phyloP scores from a whole-genome alignment of 64 coral and sea anemone species.

The Trachythela sp. region DNA sequence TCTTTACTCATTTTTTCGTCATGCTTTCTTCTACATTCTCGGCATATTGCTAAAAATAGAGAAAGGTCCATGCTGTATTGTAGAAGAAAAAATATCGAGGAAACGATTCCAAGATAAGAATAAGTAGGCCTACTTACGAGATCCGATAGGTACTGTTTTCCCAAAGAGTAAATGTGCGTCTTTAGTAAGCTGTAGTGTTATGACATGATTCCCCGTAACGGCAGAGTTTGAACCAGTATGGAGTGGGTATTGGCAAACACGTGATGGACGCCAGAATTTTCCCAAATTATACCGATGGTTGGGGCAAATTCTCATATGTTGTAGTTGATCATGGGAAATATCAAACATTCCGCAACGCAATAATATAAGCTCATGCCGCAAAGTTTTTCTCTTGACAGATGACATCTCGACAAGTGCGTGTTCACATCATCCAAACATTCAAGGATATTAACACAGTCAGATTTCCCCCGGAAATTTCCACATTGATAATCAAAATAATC shows the following conservation, averaged over 20 bases:
- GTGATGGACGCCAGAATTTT: background rate
- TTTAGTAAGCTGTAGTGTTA: slow-evolving; percentile 7
- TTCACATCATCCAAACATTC: background rate
- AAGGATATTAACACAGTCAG: background rate
- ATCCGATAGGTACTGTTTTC: too few relatives aligned
- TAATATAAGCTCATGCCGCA: background rate
- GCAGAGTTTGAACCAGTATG: background rate
- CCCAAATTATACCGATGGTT: background rate
- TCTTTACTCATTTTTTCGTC: background rate
- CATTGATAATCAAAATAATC: background rate
- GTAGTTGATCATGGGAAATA: background rate
- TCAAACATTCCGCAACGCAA: background rate
- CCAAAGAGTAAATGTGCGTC: too few relatives aligned
- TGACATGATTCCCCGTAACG: background rate
- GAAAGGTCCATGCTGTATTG: background rate
- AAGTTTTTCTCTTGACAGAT: background rate
- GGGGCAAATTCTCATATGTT: background rate
- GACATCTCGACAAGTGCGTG: background rate
- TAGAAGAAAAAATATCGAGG: background rate
- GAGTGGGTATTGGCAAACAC: background rate
- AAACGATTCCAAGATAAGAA: background rate
- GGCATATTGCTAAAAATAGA: background rate
- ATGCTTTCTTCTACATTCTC: background rate
- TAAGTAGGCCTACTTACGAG: too few relatives aligned
- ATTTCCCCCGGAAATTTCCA: background rate